Percentiles rank a stretch among this genome's conserved stretches.
Evolutionary conservation across 64 coral and sea anemone species (phyloP).

Genomic region (Trachythela sp.): DNA sequence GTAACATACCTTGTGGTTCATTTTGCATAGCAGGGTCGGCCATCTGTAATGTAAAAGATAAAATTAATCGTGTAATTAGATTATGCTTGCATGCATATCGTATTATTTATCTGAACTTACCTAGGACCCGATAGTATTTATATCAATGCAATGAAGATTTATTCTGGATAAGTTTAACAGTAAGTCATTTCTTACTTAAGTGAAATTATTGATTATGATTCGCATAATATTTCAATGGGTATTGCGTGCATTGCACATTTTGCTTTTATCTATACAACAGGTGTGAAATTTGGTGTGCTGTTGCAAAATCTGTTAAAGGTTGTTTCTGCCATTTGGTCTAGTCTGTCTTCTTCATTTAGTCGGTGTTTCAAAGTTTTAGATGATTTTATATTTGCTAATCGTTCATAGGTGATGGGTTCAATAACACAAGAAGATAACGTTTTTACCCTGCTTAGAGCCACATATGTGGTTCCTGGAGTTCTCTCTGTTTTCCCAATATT

Average conservation of each 20-base stretch:
- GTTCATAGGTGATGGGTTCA: neutral
- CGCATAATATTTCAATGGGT: neutral
- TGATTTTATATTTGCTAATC: neutral
- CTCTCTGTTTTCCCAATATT: neutral
- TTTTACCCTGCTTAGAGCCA: neutral
- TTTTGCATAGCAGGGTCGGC: neutral
- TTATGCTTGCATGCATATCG: too few relatives aligned
- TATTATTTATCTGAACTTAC: too few relatives aligned
- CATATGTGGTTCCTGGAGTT: neutral
- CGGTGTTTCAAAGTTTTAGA: neutral
- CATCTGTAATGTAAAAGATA: neutral
- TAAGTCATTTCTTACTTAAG: too few relatives aligned
- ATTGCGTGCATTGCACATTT: neutral
- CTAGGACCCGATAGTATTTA: too few relatives aligned
- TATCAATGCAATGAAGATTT: too few relatives aligned
- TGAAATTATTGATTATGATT: neutral
- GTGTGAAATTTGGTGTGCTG: neutral
- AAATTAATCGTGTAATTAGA: too few relatives aligned
- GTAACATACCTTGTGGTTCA: neutral
- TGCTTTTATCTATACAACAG: neutral
- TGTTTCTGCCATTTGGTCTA: neutral
- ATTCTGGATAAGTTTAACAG: too few relatives aligned
- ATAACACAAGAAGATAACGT: neutral
- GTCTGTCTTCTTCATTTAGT: neutral
- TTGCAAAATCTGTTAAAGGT: neutral